phyloP scores from a whole-genome alignment of 1,140 invertebrate species.

The Diprion similis region DNA sequence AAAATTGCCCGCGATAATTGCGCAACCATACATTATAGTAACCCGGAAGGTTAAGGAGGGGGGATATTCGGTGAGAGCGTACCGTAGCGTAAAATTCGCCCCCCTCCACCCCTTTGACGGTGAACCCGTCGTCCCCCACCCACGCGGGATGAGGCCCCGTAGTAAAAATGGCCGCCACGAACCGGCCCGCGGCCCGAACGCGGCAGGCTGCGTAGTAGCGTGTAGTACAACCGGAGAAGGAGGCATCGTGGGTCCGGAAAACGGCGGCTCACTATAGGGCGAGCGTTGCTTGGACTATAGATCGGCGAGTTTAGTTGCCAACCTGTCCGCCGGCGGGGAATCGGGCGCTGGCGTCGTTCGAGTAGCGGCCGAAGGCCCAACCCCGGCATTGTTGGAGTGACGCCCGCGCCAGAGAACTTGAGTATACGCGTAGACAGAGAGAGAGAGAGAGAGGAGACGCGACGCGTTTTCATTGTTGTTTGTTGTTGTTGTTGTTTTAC shows the following conservation, averaged over 20 bases:
- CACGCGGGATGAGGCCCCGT: constrained; percentile 43
- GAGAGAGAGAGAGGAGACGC: too few species aligned
- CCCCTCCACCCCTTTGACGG: constrained; percentile 41
- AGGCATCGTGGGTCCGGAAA: too few species aligned
- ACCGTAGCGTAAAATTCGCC: constrained; percentile 50
- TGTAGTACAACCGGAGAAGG: too few species aligned
- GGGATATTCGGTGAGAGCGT: constrained; percentile 34
- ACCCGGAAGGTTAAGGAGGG: neutral
- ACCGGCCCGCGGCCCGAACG: too few species aligned
- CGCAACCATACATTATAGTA: constrained; percentile 13
- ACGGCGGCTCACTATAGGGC: neutral
- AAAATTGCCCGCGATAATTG: neutral
- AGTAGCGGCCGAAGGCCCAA: constrained; percentile 43
- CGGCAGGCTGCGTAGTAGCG: too few species aligned
- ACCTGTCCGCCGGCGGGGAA: constrained; percentile 43
- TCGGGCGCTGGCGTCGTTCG: constrained; percentile 44
- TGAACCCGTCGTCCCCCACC: constrained; percentile 46
- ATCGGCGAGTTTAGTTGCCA: constrained; percentile 25
- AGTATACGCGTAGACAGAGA: neutral
- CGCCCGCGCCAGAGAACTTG: constrained; percentile 46
- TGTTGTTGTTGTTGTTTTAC: neutral
- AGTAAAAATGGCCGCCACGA: constrained; percentile 52
- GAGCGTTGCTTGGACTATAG: neutral
- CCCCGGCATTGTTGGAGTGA: constrained; percentile 55
- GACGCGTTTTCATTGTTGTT: constrained; percentile 7